Percentiles rank a stretch among this genome's conserved stretches.
Conservation (phyloP, 2,888 invertebrate genomes). For the Magallana nippona region DNA sequence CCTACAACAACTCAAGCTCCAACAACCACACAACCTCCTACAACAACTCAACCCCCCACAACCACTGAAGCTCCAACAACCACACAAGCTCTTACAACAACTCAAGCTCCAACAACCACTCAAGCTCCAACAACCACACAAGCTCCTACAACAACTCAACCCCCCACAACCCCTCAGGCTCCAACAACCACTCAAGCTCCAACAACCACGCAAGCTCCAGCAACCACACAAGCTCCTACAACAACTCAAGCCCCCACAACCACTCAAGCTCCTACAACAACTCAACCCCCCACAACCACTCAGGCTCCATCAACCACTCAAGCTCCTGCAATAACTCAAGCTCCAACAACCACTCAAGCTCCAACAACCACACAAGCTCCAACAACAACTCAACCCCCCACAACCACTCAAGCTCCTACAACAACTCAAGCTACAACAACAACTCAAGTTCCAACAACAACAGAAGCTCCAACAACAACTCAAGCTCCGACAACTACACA, state of each 20-base stretch:
- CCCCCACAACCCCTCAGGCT: slow-evolving; percentile 34
- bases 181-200: slow-evolving; percentile 40
- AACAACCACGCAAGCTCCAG: neutral
- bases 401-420: slow-evolving; percentile 33
- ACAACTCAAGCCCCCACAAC: slow-evolving; percentile 33
- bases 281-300: slow-evolving; percentile 27
- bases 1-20: neutral
- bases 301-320: neutral
- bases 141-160: slow-evolving; percentile 9
- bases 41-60: slow-evolving; percentile 2
- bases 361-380: slow-evolving; percentile 23
- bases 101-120: slow-evolving; percentile 30
- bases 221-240: slow-evolving; percentile 9
- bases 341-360: slow-evolving; percentile 5
- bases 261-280: neutral
- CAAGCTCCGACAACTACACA: neutral
- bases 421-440: slow-evolving; percentile 31
- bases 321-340: slow-evolving; percentile 17
- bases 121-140: slow-evolving; percentile 27
- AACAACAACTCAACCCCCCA: neutral
- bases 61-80: slow-evolving; percentile 34
- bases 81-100: neutral
- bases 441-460: slow-evolving; percentile 40
- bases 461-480: slow-evolving; percentile 19
- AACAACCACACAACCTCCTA: slow-evolving; percentile 33